Evolutionary conservation across 2,113 vertebrate species (phyloP), one percentile per base, ranked within the genome.

Genomic region (Notothenia rossii): DNA sequence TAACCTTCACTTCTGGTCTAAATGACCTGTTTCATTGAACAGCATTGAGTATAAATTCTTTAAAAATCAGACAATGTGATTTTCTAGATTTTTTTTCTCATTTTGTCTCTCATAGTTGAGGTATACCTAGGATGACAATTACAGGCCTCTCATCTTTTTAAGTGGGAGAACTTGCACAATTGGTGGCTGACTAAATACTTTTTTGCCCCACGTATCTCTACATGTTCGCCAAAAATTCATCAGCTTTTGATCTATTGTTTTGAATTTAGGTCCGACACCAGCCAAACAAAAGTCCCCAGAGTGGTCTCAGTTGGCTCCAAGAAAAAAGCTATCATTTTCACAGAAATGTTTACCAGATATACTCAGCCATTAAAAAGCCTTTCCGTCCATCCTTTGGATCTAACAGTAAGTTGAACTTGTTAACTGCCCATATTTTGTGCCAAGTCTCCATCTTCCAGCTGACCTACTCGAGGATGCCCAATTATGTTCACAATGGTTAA

Each of bases 381-480:
- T 6, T 69, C 20, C 3, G 1, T 20, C 22, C 22, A 0, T 10
- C 51, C 20, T 51, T 45, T 29, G 11, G 4, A 20, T 17, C 20
- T 53, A n/a, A 43, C 20, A 22, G 3, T 48, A 18, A 54, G 25
- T 4, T 25, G 10, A 77, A 54, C 55, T 20, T 17, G 33, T 17
- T 49, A 15, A 18, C 9, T 64, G 25, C 0, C 1, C 69, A 18
- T 7, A 1, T 13, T 55, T 43, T 29, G 29, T 33, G 60, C 53
- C 72, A 65, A 51, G 65, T 13, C 66, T 55, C 13, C 15, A 72
- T 72, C 59, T 79, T 84, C 77, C 75, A 70, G 71, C 49, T 86
- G 84, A 86, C 87, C 74, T 79, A 81, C 25, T 81, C 81, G 61
- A 67, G 36, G 40, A 54, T 61, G 22, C 12, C 56, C 54, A 25